These are phyloP conservation scores for Syrmaticus mikado DNA, from an alignment of 2,113 vertebrate genomes.

Conservation along the genomic window DNA sequence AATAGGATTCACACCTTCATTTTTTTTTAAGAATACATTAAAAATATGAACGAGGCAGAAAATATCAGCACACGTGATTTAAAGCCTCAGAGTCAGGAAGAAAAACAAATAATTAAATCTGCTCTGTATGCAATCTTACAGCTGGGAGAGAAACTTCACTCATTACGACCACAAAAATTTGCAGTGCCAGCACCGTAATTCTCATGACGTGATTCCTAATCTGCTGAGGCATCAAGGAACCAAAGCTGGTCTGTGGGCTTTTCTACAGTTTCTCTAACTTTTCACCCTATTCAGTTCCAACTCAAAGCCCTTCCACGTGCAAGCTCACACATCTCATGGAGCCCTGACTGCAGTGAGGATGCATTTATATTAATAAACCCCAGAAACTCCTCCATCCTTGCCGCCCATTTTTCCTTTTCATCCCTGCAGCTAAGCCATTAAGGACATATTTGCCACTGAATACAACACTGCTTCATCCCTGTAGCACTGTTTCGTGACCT, in stretches of 20 bases:
- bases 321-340: not conserved
- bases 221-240: not conserved
- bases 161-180: not conserved
- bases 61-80: not conserved
- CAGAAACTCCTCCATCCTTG: not conserved
- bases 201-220: not conserved
- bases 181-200: not conserved
- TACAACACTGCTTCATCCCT: not conserved
- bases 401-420: not conserved
- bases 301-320: not conserved
- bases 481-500: not conserved
- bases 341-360: not conserved
- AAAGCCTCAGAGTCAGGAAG: not conserved
- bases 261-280: not conserved
- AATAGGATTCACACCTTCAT: not conserved
- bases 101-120: not conserved
- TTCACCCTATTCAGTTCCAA: not conserved
- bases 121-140: not conserved
- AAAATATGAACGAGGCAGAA: not conserved
- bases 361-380: not conserved
- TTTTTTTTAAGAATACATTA: not conserved
- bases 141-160: not conserved
- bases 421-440: not conserved
- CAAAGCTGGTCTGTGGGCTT: not conserved
- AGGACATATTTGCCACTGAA: not conserved